Percentiles rank a stretch among this genome's conserved stretches.
Conservation (phyloP, 1,140 invertebrate species). For the Wiebesia pumilae region DNA sequence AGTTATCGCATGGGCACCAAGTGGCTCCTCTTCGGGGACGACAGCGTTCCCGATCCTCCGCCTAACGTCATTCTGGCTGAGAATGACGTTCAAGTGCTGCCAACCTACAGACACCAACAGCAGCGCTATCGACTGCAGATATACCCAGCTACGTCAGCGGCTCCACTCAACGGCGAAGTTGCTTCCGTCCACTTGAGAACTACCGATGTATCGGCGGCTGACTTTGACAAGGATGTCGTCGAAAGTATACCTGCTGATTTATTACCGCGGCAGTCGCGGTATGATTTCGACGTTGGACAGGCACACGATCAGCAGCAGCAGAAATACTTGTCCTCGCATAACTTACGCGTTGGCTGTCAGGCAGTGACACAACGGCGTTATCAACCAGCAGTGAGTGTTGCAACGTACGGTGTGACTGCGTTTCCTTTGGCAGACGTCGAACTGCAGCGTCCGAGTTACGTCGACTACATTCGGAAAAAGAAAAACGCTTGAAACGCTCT, state of each 20-base stretch:
- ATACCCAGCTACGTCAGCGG: neutral
- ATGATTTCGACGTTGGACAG: slow-evolving; percentile 1
- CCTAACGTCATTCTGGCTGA: slow-evolving; percentile 22
- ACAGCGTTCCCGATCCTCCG: slow-evolving; percentile 12
- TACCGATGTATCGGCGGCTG: neutral
- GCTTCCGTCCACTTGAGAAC: neutral
- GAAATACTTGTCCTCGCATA: neutral
- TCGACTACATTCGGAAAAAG: slow-evolving; percentile 14
- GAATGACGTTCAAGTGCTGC: slow-evolving; percentile 35
- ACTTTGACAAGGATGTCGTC: slow-evolving; percentile 3
- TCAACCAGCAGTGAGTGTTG: neutral
- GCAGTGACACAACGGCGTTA: neutral
- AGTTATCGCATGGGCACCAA: slow-evolving; percentile 3
- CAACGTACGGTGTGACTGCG: neutral
- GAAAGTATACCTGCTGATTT: slow-evolving; percentile 5
- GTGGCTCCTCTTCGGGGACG: slow-evolving; percentile 24
- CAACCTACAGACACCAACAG: neutral
- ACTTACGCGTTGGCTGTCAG: neutral
- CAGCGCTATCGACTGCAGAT: neutral
- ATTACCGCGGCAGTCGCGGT: neutral
- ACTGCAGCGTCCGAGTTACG: neutral
- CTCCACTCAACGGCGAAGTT: neutral
- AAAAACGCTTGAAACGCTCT: slow-evolving; percentile 4
- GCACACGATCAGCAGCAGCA: neutral
- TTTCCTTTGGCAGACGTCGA: neutral